Evolutionary conservation across 2,888 invertebrate species (phyloP).

Genomic region (Dione vanillae): DNA sequence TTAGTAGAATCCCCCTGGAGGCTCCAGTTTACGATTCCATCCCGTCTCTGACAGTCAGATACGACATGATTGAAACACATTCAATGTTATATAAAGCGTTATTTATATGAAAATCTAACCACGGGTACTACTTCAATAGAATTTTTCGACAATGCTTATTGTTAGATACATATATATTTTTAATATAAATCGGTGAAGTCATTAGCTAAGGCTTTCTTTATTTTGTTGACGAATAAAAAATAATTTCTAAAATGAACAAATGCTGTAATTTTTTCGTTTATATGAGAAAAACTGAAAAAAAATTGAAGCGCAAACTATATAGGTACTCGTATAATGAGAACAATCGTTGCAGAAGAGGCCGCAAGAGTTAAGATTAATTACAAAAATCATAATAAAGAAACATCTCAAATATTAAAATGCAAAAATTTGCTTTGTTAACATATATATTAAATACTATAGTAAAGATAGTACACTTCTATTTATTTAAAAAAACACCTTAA

Average conservation of each 20-base stretch:
- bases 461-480: neutral
- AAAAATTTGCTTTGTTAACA: neutral
- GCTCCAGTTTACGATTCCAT: slow-evolving; percentile 49
- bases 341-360: slow-evolving; percentile 1
- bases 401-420: neutral
- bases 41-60: slow-evolving; percentile 36
- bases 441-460: neutral
- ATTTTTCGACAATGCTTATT: slow-evolving; percentile 11
- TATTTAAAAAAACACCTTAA: neutral
- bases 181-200: neutral
- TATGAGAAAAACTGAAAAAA: neutral
- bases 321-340: slow-evolving; percentile 6
- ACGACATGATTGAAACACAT: slow-evolving; percentile 43
- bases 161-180: neutral
- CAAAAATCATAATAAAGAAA: neutral
- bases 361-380: neutral
- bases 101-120: slow-evolving; percentile 31
- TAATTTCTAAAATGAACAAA: neutral
- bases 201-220: neutral
- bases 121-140: slow-evolving; percentile 15
- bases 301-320: neutral
- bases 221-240: neutral
- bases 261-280: neutral
- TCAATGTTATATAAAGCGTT: slow-evolving; percentile 30
- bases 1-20: slow-evolving; percentile 43